Evolutionary conservation across 92 coral and sea anemone genomes (phyloP).

Genomic region (Heliopora coerulea): DNA sequence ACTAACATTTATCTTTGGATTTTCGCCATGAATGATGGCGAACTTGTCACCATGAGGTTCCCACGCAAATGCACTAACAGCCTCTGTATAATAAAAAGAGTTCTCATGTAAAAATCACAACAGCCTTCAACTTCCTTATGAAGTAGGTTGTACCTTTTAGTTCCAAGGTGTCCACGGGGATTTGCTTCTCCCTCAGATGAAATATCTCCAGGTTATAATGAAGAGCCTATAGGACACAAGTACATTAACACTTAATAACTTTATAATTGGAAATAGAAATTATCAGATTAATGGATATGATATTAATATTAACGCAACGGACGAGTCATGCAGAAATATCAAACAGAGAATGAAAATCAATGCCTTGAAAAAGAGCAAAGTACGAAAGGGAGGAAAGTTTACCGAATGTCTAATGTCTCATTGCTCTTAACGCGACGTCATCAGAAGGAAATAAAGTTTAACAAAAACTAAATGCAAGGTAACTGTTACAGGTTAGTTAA

Average conservation of each 20-base stretch:
- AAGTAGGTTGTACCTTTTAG: conserved; percentile 70
- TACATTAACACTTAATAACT: neutral
- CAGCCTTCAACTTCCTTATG: neutral
- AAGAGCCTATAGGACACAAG: conserved; percentile 57
- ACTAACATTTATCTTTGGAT: conserved; percentile 83
- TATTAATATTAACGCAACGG: too few species aligned
- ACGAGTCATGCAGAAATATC: too few species aligned
- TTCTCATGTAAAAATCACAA: neutral
- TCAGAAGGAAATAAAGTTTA: too few species aligned
- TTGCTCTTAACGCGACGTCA: too few species aligned
- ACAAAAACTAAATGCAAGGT: too few species aligned
- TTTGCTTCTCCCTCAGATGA: conserved; percentile 86
- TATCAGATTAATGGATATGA: too few species aligned
- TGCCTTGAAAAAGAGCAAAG: too few species aligned
- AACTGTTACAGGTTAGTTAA: too few species aligned
- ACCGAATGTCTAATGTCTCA: too few species aligned
- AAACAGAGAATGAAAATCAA: too few species aligned
- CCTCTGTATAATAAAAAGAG: conserved; percentile 61
- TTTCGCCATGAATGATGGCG: conserved; percentile 91
- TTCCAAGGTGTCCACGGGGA: conserved; percentile 94
- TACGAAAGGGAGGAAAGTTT: too few species aligned
- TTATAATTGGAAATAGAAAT: neutral
- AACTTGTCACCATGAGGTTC: conserved; percentile 90
- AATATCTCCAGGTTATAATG: conserved; percentile 96
- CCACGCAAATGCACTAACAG: conserved; percentile 91